Base-by-base conservation (phyloP, 2,113 vertebrate genomes). In the Callionymus lyra region DNA sequence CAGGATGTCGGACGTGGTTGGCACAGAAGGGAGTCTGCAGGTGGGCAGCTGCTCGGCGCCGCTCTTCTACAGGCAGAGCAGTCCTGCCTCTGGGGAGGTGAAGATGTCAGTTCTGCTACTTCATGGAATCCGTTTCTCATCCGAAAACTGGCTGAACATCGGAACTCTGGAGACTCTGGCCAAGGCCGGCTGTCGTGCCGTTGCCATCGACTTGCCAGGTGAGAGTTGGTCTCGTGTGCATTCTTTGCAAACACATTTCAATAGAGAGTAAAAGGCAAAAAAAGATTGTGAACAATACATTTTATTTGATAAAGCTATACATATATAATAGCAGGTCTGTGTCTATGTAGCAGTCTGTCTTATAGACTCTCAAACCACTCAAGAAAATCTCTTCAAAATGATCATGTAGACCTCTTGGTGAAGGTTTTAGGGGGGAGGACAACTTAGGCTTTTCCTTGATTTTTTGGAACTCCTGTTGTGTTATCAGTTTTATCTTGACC, bases 161-260 rank as follows among this genome's bases (percentile, higher is more conserved):
- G 85, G 77, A 36, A 93, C 94, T 0, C 82, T 98, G 16, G 68
- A 84, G 38, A 59, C 15, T 1, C 66, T 97, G 62, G 93, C 90
- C 0, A 77, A 82, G n/a, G 88, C 87, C 0, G 89, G 92, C 45
- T 89, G 89, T 68, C 79, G 85, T 1, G 90, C 91, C 0, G 81
- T 97, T 10, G 93, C 93, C 54, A 68, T 99, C 1, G 93, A 99
- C 68, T 76, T 97, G 41, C 95, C 95, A 63, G 93, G 95, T 97
- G 75, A 45, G 56, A 47, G 16, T 6, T 3, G 3, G n/a, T 4
- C 9, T 15, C 10, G 34, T 33, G 2, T 15, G 6, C 36, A 17
- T 16, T 17, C 9, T 5, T 16, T 16, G n/a, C 10, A 12, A 15
- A 27, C 21, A 27, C 8, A 27, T 27, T 27, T 27, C 21, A 27